Percentiles rank a stretch among this genome's conserved stretches.
Evolutionary conservation across 2,113 vertebrate genomes (phyloP).

Genomic region (Cyprinodon variegatus): DNA sequence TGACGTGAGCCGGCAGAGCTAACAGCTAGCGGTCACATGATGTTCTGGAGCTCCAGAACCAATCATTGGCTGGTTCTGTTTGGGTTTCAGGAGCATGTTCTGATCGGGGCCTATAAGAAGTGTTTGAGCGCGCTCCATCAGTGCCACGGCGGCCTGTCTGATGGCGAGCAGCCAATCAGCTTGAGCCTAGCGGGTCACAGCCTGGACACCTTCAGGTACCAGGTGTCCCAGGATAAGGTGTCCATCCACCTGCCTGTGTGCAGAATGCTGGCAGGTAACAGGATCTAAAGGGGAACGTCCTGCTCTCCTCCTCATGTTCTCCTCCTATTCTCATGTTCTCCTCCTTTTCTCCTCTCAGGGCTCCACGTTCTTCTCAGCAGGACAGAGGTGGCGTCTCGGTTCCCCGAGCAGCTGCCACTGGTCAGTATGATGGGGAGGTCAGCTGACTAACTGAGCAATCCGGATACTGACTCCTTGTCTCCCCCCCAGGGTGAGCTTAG

Average conservation of each 20-base stretch:
- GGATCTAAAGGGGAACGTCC: too few relatives aligned
- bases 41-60: too few relatives aligned
- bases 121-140: conserved; percentile 88
- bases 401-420: conserved; percentile 94
- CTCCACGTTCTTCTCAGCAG: conserved; percentile 94
- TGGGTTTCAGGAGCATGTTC: conserved; percentile 85
- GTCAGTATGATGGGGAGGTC: conserved; percentile 75
- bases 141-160: conserved; percentile 90
- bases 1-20: conserved; percentile 82
- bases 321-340: too few relatives aligned
- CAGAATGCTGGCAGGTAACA: conserved; percentile 92
- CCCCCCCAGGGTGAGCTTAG: conserved; percentile 90
- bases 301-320: too few relatives aligned
- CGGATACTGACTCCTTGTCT: background rate
- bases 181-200: conserved; percentile 91
- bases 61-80: background rate
- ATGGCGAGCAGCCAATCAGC: conserved; percentile 93
- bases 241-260: conserved; percentile 97
- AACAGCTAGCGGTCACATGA: too few relatives aligned
- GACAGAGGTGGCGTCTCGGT: conserved; percentile 91
- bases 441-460: background rate
- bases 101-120: conserved; percentile 95
- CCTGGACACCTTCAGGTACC: conserved; percentile 95
- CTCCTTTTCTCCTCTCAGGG: conserved; percentile 72
- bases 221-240: conserved; percentile 96